Evolutionary conservation across 2,888 invertebrate genomes (phyloP).

Genomic region (Heliconius sara): DNA sequence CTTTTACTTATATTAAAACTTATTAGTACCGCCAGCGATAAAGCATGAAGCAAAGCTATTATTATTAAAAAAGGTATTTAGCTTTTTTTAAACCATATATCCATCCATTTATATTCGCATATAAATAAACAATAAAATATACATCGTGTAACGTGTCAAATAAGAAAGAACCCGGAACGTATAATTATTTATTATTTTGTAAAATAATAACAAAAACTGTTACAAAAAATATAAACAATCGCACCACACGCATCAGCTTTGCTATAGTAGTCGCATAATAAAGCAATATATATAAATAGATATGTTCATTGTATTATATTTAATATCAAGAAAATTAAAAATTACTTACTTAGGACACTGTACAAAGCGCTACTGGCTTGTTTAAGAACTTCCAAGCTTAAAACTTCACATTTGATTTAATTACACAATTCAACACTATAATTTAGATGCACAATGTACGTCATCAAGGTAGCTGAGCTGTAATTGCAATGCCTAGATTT

Average conservation of each 20-base stretch:
- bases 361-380: neutral
- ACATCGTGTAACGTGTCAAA: neutral
- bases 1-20: no score
- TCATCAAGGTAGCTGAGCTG: neutral
- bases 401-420: neutral
- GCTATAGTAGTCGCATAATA: neutral
- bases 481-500: slow-evolving; percentile 38
- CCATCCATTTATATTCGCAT: neutral
- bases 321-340: neutral
- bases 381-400: neutral
- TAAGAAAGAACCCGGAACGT: neutral
- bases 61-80: no score
- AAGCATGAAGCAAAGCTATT: no score
- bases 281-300: slow-evolving; percentile 1
- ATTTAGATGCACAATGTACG: neutral
- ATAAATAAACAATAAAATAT: neutral
- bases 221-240: slow-evolving; percentile 3
- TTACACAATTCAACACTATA: neutral
- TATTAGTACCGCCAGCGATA: no score
- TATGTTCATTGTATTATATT: neutral
- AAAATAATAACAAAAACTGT: neutral
- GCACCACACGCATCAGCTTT: slow-evolving; percentile 8
- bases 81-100: neutral
- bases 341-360: neutral
- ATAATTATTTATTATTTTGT: neutral